A percentile compares a stretch with the other conserved stretches of the same genome.
Conservation (phyloP, 2,888 invertebrate species). For the Trissonchulus sp. region DNA sequence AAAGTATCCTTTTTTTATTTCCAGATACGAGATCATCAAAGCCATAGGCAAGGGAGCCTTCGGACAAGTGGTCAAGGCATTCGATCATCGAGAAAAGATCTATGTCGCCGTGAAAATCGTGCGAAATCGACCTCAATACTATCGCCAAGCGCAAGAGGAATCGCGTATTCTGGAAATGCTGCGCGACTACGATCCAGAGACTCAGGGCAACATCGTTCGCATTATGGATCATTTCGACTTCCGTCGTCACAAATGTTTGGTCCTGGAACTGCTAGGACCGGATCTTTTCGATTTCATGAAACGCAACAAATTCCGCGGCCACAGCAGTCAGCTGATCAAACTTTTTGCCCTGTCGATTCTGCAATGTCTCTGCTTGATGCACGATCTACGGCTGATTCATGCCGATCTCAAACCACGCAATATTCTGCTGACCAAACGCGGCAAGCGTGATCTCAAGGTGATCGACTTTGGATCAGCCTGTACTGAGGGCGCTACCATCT, state of each 20-base stretch:
- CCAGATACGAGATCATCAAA: slow-evolving; percentile 81
- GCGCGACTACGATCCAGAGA: slow-evolving; percentile 89
- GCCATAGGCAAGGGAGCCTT: slow-evolving; percentile 98
- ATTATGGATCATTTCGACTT: slow-evolving; percentile 97
- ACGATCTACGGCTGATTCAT: slow-evolving; percentile 92
- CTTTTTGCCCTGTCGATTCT: slow-evolving; percentile 96
- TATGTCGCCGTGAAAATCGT: slow-evolving; percentile 95
- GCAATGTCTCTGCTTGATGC: slow-evolving; percentile 87
- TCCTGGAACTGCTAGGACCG: slow-evolving; percentile 89
- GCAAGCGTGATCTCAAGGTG: slow-evolving; percentile 92
- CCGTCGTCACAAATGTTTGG: slow-evolving; percentile 79
- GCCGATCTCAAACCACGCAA: slow-evolving; percentile 99
- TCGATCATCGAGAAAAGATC: slow-evolving; percentile 91
- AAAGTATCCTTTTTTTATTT: no score
- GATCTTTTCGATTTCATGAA: slow-evolving; percentile 98
- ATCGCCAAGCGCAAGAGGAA: slow-evolving; percentile 96
- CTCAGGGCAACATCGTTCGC: slow-evolving; percentile 95
- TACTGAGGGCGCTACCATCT: slow-evolving; percentile 93
- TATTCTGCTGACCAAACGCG: slow-evolving; percentile 93
- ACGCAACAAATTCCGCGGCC: slow-evolving; percentile 97
- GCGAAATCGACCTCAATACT: slow-evolving; percentile 91
- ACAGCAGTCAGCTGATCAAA: slow-evolving; percentile 88
- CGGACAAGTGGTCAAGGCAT: slow-evolving; percentile 96
- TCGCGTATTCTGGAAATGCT: slow-evolving; percentile 86
- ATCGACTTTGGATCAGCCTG: slow-evolving; percentile 99